These are phyloP conservation scores for Labeo rohita DNA, from an alignment of 2,113 vertebrate genomes.

Conservation along the genomic window DNA sequence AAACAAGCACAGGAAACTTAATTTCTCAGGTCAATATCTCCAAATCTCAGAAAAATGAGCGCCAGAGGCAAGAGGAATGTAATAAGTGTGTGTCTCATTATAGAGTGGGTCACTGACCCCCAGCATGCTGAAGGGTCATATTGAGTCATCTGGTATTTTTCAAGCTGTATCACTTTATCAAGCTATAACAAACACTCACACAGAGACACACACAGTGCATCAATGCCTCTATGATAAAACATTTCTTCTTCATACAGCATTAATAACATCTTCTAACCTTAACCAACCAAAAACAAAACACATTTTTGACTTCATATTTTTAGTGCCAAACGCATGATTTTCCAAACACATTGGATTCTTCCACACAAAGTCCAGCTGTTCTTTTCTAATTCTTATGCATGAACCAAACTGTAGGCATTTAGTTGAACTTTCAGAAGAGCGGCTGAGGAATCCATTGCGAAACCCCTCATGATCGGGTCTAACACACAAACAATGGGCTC, in stretches of 20 bases:
- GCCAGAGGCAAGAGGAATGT: background rate
- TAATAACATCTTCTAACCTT: background rate
- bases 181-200: background rate
- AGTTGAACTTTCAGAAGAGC: background rate
- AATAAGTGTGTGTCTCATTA: constrained; percentile 29
- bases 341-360: background rate
- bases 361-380: background rate
- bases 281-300: background rate
- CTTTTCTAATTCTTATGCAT: background rate
- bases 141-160: constrained; percentile 27
- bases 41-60: background rate
- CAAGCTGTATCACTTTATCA: constrained; percentile 3
- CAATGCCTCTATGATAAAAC: background rate
- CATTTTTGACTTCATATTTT: background rate
- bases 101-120: constrained; percentile 39
- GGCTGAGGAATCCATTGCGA: constrained; percentile 11
- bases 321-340: background rate
- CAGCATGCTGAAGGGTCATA: constrained; percentile 20
- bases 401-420: background rate
- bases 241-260: background rate
- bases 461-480: constrained; percentile 37
- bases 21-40: background rate
- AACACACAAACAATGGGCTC: constrained; percentile 35
- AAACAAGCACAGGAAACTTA: background rate
- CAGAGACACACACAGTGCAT: background rate